phyloP scores from a whole-genome alignment of 1,140 invertebrate genomes.

The Pomacea maculata region DNA sequence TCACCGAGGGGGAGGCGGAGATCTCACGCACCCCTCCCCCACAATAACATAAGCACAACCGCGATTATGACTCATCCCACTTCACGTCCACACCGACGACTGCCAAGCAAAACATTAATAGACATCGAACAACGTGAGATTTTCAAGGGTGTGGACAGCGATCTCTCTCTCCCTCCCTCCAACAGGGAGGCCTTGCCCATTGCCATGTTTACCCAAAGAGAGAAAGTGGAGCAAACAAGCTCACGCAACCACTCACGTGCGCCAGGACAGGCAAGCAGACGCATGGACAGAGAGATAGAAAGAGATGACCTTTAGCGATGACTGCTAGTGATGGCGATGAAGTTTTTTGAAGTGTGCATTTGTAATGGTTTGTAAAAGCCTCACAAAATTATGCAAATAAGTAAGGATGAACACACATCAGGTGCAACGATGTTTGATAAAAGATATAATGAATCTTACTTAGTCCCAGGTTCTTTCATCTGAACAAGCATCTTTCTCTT shows the following conservation, averaged over 20 bases:
- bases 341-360: too few relatives aligned
- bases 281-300: conserved; percentile 22
- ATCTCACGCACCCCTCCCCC: too few relatives aligned
- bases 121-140: not conserved
- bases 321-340: not conserved
- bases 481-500: not conserved
- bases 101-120: not conserved
- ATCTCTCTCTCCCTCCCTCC: not conserved
- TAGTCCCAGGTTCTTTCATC: not conserved
- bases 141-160: not conserved
- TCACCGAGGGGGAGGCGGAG: too few relatives aligned
- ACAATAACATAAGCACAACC: too few relatives aligned
- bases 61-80: too few relatives aligned
- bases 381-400: not conserved
- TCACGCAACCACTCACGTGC: not conserved
- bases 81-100: too few relatives aligned
- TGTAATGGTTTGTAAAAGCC: too few relatives aligned
- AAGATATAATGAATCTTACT: not conserved
- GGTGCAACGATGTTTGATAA: not conserved
- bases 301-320: conserved; percentile 7
- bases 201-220: too few relatives aligned
- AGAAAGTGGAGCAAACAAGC: too few relatives aligned
- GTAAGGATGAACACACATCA: not conserved
- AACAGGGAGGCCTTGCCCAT: too few relatives aligned
- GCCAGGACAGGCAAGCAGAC: not conserved